These are phyloP conservation scores for Drosophila pullipes DNA, from an alignment of 2,888 invertebrate genomes.

Conservation along the genomic window DNA sequence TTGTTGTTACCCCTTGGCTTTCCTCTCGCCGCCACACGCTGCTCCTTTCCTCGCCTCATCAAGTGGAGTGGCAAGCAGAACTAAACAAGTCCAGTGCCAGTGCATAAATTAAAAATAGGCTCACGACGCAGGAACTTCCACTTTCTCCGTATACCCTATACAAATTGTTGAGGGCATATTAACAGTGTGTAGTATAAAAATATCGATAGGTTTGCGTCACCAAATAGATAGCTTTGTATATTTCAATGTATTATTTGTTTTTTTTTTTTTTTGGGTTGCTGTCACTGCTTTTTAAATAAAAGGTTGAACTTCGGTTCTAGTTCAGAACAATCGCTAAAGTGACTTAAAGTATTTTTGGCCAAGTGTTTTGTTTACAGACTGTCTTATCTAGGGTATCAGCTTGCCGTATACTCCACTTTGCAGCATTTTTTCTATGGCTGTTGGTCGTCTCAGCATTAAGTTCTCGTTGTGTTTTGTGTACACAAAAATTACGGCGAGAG, in stretches of 20 bases:
- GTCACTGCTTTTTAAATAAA: neutral
- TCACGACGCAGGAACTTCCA: slow-evolving; percentile 14
- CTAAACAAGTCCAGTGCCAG: slow-evolving; percentile 72
- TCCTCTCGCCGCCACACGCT: neutral
- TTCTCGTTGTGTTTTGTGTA: slow-evolving; percentile 61
- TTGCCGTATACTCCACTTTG: neutral
- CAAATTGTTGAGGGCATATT: neutral
- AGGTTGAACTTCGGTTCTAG: neutral
- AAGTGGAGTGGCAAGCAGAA: slow-evolving; percentile 45
- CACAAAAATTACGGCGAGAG: slow-evolving; percentile 54
- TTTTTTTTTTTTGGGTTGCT: too few species aligned
- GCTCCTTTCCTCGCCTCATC: slow-evolving; percentile 1
- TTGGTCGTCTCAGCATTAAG: slow-evolving; percentile 27
- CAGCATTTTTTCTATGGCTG: neutral
- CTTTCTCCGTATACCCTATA: slow-evolving; percentile 25
- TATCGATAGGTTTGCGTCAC: neutral
- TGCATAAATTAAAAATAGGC: slow-evolving; percentile 78
- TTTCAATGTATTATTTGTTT: too few species aligned
- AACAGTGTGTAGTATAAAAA: neutral
- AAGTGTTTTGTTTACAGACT: neutral
- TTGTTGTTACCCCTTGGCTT: neutral
- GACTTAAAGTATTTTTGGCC: neutral
- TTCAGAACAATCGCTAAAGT: neutral
- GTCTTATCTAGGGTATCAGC: slow-evolving; percentile 9
- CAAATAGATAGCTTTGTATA: neutral